These are phyloP conservation scores for honey bee (Apis mellifera) DNA, from an alignment of 1,140 invertebrate genomes.

Conservation along the genomic window Amel_HAv3.1 CM009936.2:594501-595000, in stretches of 20 bases:
- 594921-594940: no score
- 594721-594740: conserved; percentile 83
- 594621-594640: conserved; percentile 82
- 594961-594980: no score
- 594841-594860: no score
- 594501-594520: neutral
- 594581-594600: conserved; percentile 4
- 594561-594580: neutral
- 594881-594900: no score
- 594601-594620: conserved; percentile 80
- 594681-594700: conserved; percentile 83
- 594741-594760: conserved; percentile 82
- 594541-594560: neutral
- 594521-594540: neutral
- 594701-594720: conserved; percentile 83
- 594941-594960: no score
- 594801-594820: conserved; percentile 66
- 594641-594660: conserved; percentile 84
- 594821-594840: no score
- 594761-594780: conserved; percentile 82
- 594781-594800: conserved; percentile 85
- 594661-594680: conserved; percentile 85
- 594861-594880: no score
- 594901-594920: no score
- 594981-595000: no score